These are phyloP conservation scores for Athalia cordata DNA, from an alignment of 2,888 invertebrate species.

Conservation along the genomic window DNA sequence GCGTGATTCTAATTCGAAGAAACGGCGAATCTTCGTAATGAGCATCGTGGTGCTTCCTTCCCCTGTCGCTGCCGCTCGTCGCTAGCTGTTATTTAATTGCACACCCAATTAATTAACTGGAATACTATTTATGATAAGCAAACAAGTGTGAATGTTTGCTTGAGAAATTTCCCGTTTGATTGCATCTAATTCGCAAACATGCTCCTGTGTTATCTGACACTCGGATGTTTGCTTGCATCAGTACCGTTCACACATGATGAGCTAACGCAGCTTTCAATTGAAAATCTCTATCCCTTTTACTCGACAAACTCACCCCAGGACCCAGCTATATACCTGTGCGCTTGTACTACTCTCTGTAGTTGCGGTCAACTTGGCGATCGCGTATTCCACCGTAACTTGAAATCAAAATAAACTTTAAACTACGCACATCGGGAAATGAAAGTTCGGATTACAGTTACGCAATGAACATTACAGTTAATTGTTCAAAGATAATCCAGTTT, in stretches of 20 bases:
- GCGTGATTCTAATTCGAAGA: slow-evolving; percentile 39
- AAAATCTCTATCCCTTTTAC: slow-evolving; percentile 20
- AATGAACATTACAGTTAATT: no score
- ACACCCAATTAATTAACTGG: slow-evolving; percentile 53
- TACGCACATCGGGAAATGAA: no score
- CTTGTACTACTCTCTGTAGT: no score
- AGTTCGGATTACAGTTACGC: no score
- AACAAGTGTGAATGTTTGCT: slow-evolving; percentile 61
- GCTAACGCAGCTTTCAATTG: neutral
- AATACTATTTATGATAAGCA: slow-evolving; percentile 58
- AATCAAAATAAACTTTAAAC: no score
- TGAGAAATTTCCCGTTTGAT: slow-evolving; percentile 68
- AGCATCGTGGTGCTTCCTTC: slow-evolving; percentile 11
- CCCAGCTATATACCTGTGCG: no score
- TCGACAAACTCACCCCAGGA: neutral
- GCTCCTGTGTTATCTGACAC: slow-evolving; percentile 60
- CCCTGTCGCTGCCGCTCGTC: neutral
- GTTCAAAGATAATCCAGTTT: no score
- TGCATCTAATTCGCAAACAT: slow-evolving; percentile 69
- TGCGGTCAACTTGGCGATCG: no score
- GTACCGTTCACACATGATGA: neutral
- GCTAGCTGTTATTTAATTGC: slow-evolving; percentile 19
- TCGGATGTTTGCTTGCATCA: slow-evolving; percentile 58
- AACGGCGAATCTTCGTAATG: slow-evolving; percentile 27
- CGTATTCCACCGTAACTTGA: no score